phyloP scores from a whole-genome alignment of 2,113 vertebrate species.

The Nipponia nippon region DNA sequence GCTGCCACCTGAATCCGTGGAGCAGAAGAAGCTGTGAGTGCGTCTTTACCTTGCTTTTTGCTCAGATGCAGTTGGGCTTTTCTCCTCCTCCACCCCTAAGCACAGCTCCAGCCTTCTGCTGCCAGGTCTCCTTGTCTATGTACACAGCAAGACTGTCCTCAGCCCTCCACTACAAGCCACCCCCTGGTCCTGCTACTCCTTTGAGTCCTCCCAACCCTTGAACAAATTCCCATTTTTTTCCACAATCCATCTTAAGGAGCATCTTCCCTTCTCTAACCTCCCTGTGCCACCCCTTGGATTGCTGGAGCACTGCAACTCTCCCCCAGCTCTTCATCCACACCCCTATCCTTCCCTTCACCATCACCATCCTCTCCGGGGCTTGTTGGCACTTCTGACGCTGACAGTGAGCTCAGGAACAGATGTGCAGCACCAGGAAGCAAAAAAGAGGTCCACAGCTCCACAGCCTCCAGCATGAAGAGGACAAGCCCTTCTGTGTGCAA shows the following conservation, averaged over 20 bases:
- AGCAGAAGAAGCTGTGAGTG: background rate
- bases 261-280: background rate
- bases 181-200: background rate
- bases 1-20: background rate
- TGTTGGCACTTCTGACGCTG: fast-evolving
- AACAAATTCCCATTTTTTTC: background rate
- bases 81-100: background rate
- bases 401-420: background rate
- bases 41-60: background rate
- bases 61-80: background rate
- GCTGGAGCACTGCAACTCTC: background rate
- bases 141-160: background rate
- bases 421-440: background rate
- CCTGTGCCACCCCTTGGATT: background rate
- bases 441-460: background rate
- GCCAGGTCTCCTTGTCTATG: background rate
- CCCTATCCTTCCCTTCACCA: background rate
- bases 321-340: background rate
- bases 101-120: background rate
- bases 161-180: background rate
- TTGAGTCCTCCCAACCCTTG: background rate
- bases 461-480: background rate
- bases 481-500: background rate
- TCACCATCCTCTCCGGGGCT: background rate
- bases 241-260: background rate